phyloP scores from a whole-genome alignment of 2,888 invertebrate species.

The Orthonevra nobilis region DNA sequence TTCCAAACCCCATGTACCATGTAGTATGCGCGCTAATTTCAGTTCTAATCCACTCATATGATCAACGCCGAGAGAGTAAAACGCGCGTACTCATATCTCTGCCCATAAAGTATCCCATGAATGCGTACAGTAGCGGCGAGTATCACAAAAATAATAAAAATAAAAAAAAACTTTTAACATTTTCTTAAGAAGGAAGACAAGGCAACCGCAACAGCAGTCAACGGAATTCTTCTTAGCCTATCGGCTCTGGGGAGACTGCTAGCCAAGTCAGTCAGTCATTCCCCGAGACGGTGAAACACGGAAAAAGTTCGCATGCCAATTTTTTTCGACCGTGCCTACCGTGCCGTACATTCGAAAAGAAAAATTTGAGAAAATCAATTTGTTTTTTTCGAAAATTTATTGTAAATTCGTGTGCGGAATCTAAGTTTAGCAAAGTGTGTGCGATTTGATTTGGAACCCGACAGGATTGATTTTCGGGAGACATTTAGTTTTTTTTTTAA shows the following conservation, averaged over 20 bases:
- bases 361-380: slow-evolving; percentile 7
- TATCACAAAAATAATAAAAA: background rate
- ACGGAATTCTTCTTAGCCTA: slow-evolving; percentile 57
- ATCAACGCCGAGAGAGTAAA: slow-evolving; percentile 32
- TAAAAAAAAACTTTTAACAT: slow-evolving; percentile 55
- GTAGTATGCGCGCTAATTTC: slow-evolving; percentile 64
- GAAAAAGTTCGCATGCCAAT: slow-evolving; percentile 68
- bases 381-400: slow-evolving; percentile 2
- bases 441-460: slow-evolving; percentile 30
- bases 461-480: slow-evolving; percentile 1
- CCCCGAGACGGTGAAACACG: slow-evolving; percentile 63
- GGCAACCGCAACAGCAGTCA: slow-evolving; percentile 32
- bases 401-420: slow-evolving; percentile 59
- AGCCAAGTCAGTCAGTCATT: slow-evolving; percentile 69
- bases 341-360: slow-evolving; percentile 44
- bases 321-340: too few relatives aligned
- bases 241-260: slow-evolving; percentile 54
- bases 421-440: slow-evolving; percentile 58
- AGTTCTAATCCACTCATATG: slow-evolving; percentile 59
- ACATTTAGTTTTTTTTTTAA: background rate
- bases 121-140: slow-evolving; percentile 42
- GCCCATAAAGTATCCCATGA: slow-evolving; percentile 52
- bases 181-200: slow-evolving; percentile 58
- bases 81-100: slow-evolving; percentile 13
- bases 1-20: slow-evolving; percentile 14